phyloP scores from a whole-genome alignment of 2,888 invertebrate genomes.

The Lasioglossum figueresi region DNA sequence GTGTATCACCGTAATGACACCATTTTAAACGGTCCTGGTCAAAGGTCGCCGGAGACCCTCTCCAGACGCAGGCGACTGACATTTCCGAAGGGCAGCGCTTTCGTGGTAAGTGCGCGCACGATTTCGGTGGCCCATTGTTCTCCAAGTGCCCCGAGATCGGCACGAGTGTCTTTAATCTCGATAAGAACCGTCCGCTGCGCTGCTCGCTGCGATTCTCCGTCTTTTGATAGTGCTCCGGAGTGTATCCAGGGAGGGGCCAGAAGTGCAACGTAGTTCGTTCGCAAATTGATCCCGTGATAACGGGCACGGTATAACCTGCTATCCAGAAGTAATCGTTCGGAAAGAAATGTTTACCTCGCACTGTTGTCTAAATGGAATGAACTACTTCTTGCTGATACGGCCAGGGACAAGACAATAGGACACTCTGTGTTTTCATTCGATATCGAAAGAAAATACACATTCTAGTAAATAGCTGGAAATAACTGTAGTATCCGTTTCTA shows the following conservation, averaged over 20 bases:
- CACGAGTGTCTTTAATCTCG: background rate
- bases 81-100: constrained; percentile 84
- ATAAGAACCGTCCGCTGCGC: background rate
- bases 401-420: background rate
- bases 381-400: background rate
- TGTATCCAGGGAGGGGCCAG: background rate
- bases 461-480: no score
- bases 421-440: background rate
- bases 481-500: background rate
- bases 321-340: background rate
- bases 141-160: background rate
- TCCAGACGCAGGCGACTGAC: constrained; percentile 80
- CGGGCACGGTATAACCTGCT: background rate
- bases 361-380: background rate
- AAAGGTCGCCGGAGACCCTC: constrained; percentile 69
- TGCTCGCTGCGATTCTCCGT: background rate
- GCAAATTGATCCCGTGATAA: background rate
- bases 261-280: background rate
- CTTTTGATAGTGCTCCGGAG: background rate
- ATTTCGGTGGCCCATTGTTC: background rate
- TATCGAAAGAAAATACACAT: background rate
- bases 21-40: constrained; percentile 45
- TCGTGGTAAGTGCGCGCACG: constrained; percentile 77
- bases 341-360: background rate
- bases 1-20: constrained; percentile 69